Conservation (phyloP, 2,888 invertebrate species). For the Aspidiotus destructor region DNA sequence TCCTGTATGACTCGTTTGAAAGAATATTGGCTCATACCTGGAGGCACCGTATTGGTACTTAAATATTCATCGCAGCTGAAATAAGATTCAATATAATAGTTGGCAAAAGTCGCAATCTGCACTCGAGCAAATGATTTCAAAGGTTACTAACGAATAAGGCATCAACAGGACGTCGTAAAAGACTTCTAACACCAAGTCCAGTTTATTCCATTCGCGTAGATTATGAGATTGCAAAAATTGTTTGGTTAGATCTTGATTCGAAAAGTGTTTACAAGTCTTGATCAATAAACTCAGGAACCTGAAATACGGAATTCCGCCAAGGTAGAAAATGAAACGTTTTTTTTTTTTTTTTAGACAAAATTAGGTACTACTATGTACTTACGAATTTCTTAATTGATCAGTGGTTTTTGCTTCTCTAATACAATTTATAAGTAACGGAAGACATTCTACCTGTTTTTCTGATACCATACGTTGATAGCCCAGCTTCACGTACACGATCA, state of each 20-base stretch:
- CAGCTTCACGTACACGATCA: conserved; percentile 85
- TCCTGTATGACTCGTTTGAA: conserved; percentile 55
- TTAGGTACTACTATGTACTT: not conserved
- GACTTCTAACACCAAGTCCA: conserved; percentile 5
- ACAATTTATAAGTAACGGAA: conserved; percentile 64
- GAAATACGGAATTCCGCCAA: not conserved
- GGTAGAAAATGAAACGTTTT: not conserved
- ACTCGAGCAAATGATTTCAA: not conserved
- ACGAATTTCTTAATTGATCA: conserved; percentile 64
- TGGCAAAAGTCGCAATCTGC: no score
- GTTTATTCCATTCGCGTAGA: conserved; percentile 17
- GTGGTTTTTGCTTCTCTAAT: conserved; percentile 48
- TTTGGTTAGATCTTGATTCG: conserved; percentile 8
- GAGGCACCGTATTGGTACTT: conserved; percentile 47
- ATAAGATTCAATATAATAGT: not conserved
- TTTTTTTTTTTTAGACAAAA: no score
- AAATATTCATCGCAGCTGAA: conserved; percentile 8
- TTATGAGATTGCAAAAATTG: conserved; percentile 15
- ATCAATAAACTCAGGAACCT: conserved; percentile 17
- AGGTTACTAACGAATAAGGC: conserved; percentile 20
- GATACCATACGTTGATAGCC: conserved; percentile 73
- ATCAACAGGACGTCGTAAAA: conserved; percentile 16
- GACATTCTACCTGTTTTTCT: conserved; percentile 62
- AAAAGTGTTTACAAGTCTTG: conserved; percentile 20
- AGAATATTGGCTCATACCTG: conserved; percentile 65